Base-by-base conservation (phyloP, 2,888 invertebrate species). In the Melinopterus prodromus region DNA sequence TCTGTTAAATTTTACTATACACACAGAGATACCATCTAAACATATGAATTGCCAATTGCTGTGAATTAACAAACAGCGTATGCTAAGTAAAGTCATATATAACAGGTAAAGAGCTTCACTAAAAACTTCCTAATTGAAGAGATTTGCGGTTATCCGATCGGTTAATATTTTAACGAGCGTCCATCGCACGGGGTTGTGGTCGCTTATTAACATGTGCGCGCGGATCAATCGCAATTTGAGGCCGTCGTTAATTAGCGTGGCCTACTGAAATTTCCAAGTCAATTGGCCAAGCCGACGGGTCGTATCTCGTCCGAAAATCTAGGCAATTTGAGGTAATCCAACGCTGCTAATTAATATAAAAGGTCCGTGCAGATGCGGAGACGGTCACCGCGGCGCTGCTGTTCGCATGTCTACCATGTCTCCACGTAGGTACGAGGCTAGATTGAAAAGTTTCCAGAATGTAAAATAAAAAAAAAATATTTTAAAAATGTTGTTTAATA, bases 251-350 rank as follows among this genome's bases (percentile, higher is more conserved):
- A 53, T 53, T 53, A 12, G 53, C 53, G 53, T 53, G 53, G 7
- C 53, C 53, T 53, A 53, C 53, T 53, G 12, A 53, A 53, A 53
- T 53, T 53, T 53, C 53, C 53, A 53, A 53, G 53, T 53, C 53
- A 53, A 53, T 53, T 53, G 53, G 53, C 53, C 9, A 53, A 53
- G 53, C 53, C 53, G 53, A 7, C 9, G 3, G 53, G 9, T 53
- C 53, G 53, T 53, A 53, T 53, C 53, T 53, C 53, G 53, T 26
- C 53, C 53, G 53, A 53, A 53, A 53, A 53, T 53, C 53, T 53
- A 53, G 53, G 53, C 53, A 53, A 53, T 53, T 53, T 53, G 53
- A 53, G 53, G 53, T 53, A 53, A 53, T 53, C 53, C 53, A 53
- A 53, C 53, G 7, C 53, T 53, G 53, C 53, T 53, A 53, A 53